Conservation (phyloP, 2,888 invertebrate genomes). For the Nymphalis polychloros region DNA sequence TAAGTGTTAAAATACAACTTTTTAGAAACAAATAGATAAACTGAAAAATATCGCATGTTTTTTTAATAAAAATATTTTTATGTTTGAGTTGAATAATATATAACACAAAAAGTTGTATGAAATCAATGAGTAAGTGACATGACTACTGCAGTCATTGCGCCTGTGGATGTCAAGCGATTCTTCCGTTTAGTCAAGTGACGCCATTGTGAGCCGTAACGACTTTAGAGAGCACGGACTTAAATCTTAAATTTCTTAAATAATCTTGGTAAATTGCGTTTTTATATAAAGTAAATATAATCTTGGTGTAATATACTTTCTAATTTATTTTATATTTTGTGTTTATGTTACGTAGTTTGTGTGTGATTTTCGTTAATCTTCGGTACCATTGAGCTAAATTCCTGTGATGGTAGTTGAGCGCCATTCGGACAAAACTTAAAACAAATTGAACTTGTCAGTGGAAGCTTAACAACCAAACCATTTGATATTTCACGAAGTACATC, state of each 20-base stretch:
- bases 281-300: slow-evolving; percentile 62
- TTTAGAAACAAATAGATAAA: background rate
- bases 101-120: background rate
- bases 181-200: slow-evolving; percentile 85
- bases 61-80: background rate
- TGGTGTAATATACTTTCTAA: slow-evolving; percentile 68
- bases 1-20: background rate
- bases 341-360: slow-evolving; percentile 65
- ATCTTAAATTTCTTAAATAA: slow-evolving; percentile 86
- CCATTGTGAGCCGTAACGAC: slow-evolving; percentile 93
- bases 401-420: slow-evolving; percentile 86
- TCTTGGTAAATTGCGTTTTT: slow-evolving; percentile 76
- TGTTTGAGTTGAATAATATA: no score
- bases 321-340: slow-evolving; percentile 72
- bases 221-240: slow-evolving; percentile 83
- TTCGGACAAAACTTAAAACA: slow-evolving; percentile 73
- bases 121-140: slow-evolving; percentile 37
- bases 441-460: slow-evolving; percentile 47
- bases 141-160: slow-evolving; percentile 58
- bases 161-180: slow-evolving; percentile 50
- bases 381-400: slow-evolving; percentile 85
- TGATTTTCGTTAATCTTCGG: slow-evolving; percentile 80
- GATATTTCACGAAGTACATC: slow-evolving; percentile 11
- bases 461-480: slow-evolving; percentile 20
- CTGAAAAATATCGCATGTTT: background rate